Conservation (phyloP, 2,113 vertebrate species). For the Hylia prasina region DNA sequence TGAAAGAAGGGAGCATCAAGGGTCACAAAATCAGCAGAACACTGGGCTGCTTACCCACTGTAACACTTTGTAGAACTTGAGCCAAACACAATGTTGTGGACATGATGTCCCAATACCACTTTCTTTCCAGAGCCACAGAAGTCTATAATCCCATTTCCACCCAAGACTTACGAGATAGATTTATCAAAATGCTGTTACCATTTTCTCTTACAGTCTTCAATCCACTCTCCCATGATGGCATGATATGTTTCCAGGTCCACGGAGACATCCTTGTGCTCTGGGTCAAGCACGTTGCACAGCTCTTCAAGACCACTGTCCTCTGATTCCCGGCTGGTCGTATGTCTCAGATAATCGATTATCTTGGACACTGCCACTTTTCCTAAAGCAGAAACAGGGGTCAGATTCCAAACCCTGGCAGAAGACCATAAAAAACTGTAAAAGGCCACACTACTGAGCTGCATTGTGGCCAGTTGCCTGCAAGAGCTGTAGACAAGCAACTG, state of each 20-base stretch:
- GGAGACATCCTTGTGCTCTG: constrained; percentile 79
- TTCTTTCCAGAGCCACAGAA: neutral
- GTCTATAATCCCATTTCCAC: neutral
- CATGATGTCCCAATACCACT: neutral
- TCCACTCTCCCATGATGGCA: constrained; percentile 85
- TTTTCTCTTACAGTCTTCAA: constrained; percentile 78
- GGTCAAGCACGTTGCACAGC: constrained; percentile 86
- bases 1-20: neutral
- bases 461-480: neutral
- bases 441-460: neutral
- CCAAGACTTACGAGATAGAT: neutral
- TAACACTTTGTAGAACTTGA: neutral
- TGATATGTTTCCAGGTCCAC: constrained; percentile 85
- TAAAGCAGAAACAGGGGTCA: constrained; percentile 1
- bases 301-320: constrained; percentile 84
- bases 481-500: neutral
- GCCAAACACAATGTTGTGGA: neutral
- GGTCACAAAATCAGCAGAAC: neutral
- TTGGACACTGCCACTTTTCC: constrained; percentile 87
- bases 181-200: constrained; percentile 59
- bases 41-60: neutral
- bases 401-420: neutral
- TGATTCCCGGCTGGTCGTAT: constrained; percentile 75
- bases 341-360: constrained; percentile 83
- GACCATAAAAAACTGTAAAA: too few species aligned